Percentiles rank a stretch among this genome's conserved stretches.
Evolutionary conservation across 2,113 vertebrate genomes (phyloP).

Genomic region (Hymenochirus boettgeri): DNA sequence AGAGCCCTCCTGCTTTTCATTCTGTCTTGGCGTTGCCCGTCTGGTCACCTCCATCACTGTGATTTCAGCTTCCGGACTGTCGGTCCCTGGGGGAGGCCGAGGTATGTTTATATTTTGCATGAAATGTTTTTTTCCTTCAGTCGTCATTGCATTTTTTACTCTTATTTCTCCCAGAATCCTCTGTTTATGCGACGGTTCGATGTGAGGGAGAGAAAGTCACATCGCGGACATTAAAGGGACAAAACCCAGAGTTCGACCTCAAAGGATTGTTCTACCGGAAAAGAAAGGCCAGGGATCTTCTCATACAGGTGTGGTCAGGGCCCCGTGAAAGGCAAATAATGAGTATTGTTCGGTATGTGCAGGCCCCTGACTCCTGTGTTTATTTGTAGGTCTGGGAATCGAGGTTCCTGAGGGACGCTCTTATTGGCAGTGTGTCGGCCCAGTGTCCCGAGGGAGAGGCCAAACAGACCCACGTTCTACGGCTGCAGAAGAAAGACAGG

Average conservation of each 20-base stretch:
- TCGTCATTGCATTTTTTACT: too few relatives aligned
- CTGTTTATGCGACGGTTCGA: slow-evolving; percentile 63
- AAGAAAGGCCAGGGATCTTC: slow-evolving; percentile 55
- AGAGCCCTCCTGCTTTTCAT: slow-evolving; percentile 30
- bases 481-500: slow-evolving; percentile 46
- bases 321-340: neutral
- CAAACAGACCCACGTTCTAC: slow-evolving; percentile 55
- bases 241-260: slow-evolving; percentile 68
- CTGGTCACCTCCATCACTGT: slow-evolving; percentile 41
- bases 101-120: neutral
- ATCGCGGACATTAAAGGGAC: slow-evolving; percentile 57
- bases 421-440: slow-evolving; percentile 58
- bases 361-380: neutral
- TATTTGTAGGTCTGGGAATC: slow-evolving; percentile 59
- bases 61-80: slow-evolving; percentile 23
- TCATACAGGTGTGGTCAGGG: slow-evolving; percentile 49
- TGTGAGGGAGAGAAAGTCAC: slow-evolving; percentile 60
- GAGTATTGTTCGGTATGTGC: neutral
- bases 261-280: slow-evolving; percentile 70
- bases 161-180: slow-evolving; percentile 51
- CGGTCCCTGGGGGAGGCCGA: neutral
- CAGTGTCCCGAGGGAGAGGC: slow-evolving; percentile 55
- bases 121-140: too few relatives aligned
- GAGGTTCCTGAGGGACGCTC: slow-evolving; percentile 59
- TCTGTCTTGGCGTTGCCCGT: slow-evolving; percentile 14